A percentile compares a stretch with the other conserved stretches of the same genome.
Evolutionary conservation across 2,113 vertebrate species (phyloP).

Genomic region (Mobula birostris): DNA sequence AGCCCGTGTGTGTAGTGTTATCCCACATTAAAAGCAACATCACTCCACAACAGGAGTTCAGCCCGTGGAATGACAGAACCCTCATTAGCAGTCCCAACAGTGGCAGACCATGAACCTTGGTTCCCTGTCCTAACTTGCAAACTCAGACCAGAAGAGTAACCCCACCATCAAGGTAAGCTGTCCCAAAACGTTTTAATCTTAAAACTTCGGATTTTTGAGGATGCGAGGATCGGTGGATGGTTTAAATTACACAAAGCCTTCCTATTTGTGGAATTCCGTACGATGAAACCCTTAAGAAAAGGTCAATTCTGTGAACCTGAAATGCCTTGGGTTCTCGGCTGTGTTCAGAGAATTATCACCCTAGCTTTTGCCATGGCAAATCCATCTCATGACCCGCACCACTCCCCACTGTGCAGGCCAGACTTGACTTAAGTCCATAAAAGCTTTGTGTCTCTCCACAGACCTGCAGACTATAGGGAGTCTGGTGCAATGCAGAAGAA

Average conservation of each 20-base stretch:
- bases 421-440: neutral
- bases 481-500: conserved; percentile 73
- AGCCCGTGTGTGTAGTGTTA: too few species aligned
- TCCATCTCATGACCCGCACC: neutral
- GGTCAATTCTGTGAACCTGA: neutral
- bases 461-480: conserved; percentile 51
- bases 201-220: neutral
- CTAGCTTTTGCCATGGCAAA: neutral
- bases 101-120: too few species aligned
- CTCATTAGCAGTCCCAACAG: too few species aligned
- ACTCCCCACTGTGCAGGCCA: neutral
- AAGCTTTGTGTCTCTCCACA: neutral
- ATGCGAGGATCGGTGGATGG: neutral
- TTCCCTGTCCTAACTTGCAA: too few species aligned
- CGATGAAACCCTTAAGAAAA: neutral
- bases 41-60: too few species aligned
- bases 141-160: neutral
- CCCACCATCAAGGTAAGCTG: neutral
- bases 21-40: too few species aligned
- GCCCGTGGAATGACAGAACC: too few species aligned
- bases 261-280: neutral
- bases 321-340: neutral
- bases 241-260: neutral
- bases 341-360: neutral
- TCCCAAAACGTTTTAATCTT: neutral